Conservation (phyloP, 2,888 invertebrate species). For the Lochmaea capreae region DNA sequence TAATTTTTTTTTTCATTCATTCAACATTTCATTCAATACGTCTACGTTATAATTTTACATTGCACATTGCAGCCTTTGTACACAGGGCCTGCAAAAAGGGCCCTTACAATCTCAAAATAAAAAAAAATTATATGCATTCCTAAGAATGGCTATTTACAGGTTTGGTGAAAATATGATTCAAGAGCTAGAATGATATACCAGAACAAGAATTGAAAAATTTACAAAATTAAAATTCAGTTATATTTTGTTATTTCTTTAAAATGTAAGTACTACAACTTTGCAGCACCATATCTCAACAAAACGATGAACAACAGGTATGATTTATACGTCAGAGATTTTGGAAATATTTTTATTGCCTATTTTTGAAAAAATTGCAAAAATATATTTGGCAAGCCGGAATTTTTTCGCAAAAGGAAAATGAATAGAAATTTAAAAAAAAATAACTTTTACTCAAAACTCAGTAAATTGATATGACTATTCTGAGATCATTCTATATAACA, state of each 20-base stretch:
- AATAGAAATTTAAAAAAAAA: too few relatives aligned
- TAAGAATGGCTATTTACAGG: constrained; percentile 27
- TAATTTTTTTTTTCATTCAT: constrained; percentile 39
- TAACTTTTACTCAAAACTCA: not conserved
- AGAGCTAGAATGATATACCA: not conserved
- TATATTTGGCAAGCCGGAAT: too few relatives aligned
- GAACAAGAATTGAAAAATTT: not conserved
- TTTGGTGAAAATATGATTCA: constrained; percentile 2
- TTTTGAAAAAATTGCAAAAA: too few relatives aligned
- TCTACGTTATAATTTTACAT: constrained; percentile 56
- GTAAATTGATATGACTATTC: not conserved
- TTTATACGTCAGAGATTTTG: too few relatives aligned
- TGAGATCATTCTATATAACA: not conserved
- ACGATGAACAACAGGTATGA: too few relatives aligned
- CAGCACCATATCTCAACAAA: too few relatives aligned
- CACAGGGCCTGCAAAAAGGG: constrained; percentile 54
- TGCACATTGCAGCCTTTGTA: constrained; percentile 63
- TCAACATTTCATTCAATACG: constrained; percentile 35
- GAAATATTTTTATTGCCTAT: too few relatives aligned
- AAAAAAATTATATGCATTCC: constrained; percentile 33
- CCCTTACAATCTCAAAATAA: constrained; percentile 51
- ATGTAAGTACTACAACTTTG: too few relatives aligned
- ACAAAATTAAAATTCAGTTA: too few relatives aligned
- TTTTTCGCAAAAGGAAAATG: too few relatives aligned
- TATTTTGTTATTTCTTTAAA: too few relatives aligned